Evolutionary conservation across 2,113 vertebrate genomes (phyloP).

Genomic region (Trachemys scripta): DNA sequence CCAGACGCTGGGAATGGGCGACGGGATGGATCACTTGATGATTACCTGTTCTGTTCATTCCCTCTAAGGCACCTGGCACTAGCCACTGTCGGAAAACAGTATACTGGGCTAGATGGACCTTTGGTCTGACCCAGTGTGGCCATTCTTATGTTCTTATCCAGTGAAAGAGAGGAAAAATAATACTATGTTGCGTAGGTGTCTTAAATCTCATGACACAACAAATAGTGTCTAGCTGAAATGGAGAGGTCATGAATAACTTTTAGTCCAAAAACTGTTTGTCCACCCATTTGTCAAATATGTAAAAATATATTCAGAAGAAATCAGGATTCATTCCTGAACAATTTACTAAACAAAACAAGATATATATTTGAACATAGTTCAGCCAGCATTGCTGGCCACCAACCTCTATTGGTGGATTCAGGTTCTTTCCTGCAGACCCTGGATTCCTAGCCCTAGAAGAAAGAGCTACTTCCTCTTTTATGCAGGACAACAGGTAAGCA

Average conservation of each 20-base stretch:
- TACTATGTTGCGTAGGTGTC: neutral
- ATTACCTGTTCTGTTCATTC: no score
- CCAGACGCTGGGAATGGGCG: no score
- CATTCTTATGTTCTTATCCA: no score
- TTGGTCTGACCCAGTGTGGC: no score
- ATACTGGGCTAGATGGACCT: no score
- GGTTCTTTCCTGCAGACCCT: neutral
- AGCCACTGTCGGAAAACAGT: no score
- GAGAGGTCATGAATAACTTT: neutral
- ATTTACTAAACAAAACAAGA: neutral
- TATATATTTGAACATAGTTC: neutral
- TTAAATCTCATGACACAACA: neutral
- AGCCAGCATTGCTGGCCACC: neutral
- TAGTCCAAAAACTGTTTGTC: neutral
- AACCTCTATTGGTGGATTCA: neutral
- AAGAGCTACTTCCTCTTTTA: neutral
- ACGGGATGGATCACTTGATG: no score
- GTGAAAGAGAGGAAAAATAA: neutral
- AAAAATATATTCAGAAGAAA: neutral
- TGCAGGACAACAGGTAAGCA: neutral
- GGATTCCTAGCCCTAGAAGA: neutral
- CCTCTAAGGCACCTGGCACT: no score
- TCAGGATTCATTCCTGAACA: neutral
- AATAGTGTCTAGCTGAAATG: neutral
- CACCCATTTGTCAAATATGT: neutral